Evolutionary conservation across 2,113 vertebrate species (phyloP).

Genomic region (Chionis minor): DNA sequence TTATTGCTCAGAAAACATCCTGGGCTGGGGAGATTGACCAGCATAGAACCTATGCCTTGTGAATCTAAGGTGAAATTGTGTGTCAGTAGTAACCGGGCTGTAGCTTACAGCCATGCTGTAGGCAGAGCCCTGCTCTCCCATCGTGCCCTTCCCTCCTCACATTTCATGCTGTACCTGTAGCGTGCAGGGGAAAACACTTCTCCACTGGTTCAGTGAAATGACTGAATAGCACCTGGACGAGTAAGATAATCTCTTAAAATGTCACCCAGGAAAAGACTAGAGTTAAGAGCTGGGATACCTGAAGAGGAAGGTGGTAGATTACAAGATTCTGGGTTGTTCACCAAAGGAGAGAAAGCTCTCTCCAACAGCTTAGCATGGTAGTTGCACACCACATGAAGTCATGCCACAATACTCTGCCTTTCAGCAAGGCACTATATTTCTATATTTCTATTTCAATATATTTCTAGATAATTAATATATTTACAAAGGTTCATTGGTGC

Average conservation of each 20-base stretch:
- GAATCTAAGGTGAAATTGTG: not conserved
- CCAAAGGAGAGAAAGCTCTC: not conserved
- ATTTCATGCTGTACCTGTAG: not conserved
- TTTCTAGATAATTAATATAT: not conserved
- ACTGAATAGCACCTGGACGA: not conserved
- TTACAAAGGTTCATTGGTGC: not conserved
- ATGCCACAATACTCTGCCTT: not conserved
- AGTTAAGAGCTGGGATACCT: not conserved
- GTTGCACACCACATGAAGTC: not conserved
- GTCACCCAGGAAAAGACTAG: not conserved
- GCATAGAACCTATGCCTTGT: not conserved
- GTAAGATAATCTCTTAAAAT: not conserved
- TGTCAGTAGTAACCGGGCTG: not conserved
- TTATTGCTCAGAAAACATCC: not conserved
- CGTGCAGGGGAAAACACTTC: not conserved
- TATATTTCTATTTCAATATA: not conserved
- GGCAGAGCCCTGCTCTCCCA: not conserved
- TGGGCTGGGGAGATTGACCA: not conserved
- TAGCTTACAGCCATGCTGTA: not conserved
- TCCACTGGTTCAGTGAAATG: not conserved
- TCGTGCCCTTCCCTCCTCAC: not conserved
- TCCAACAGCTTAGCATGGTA: not conserved
- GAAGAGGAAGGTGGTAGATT: not conserved
- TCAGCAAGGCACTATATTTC: not conserved
- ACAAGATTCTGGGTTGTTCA: not conserved